These are phyloP conservation scores for Percopsis omiscomaycus DNA, from an alignment of 2,797 vertebrate genomes.

Conservation along the genomic window DNA sequence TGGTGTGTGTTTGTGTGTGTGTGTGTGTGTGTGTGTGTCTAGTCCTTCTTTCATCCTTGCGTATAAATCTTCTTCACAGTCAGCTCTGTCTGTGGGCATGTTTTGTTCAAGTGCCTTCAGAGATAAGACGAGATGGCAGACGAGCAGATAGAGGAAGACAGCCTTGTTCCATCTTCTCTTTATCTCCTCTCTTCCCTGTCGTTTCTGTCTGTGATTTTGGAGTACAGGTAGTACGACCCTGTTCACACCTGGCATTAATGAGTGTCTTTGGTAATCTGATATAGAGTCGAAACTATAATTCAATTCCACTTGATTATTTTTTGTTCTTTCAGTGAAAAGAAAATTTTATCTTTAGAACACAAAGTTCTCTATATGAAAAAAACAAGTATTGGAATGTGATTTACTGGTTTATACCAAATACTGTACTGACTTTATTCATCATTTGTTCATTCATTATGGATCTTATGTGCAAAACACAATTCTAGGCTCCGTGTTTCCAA, in stretches of 20 bases:
- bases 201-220: constrained; percentile 24
- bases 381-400: too few relatives aligned
- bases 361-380: too few relatives aligned
- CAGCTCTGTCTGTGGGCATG: constrained; percentile 59
- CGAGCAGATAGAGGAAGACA: constrained; percentile 34
- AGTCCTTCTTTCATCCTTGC: constrained; percentile 51
- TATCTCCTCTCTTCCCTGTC: constrained; percentile 2
- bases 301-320: too few relatives aligned
- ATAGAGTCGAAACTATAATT: too few relatives aligned
- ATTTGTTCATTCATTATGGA: too few relatives aligned
- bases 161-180: constrained; percentile 27
- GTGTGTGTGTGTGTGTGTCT: constrained; percentile 7
- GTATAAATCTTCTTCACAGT: constrained; percentile 55
- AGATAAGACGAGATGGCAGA: constrained; percentile 62
- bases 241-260: neutral
- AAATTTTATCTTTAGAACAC: too few relatives aligned
- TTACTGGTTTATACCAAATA: too few relatives aligned
- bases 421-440: too few relatives aligned
- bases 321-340: too few relatives aligned
- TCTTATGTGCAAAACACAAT: too few relatives aligned
- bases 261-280: too few relatives aligned
- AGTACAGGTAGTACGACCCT: constrained; percentile 15
- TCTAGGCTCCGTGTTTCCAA: too few relatives aligned
- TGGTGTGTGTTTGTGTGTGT: constrained; percentile 1
- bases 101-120: constrained; percentile 57